A percentile compares a stretch with the other conserved stretches of the same genome.
phyloP scores from a whole-genome alignment of 2,888 invertebrate genomes.

The Meiosimyza decipiens region DNA sequence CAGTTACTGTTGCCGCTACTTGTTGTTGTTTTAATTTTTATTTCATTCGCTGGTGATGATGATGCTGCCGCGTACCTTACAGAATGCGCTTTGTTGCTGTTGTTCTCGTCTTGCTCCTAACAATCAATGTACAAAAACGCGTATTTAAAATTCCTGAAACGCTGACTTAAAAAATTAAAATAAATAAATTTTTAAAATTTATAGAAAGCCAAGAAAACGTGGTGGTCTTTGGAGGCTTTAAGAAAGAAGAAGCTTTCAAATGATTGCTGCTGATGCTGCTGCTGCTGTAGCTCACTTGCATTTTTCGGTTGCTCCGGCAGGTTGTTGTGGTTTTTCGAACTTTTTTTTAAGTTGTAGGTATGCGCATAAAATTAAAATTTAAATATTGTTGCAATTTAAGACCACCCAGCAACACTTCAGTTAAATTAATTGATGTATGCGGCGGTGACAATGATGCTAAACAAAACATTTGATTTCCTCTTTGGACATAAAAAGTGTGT shows the following conservation, averaged over 20 bases:
- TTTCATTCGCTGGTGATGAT: not conserved
- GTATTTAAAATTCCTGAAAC: constrained; percentile 35
- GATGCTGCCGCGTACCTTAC: not conserved
- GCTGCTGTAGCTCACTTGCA: not conserved
- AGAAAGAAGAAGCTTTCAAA: not conserved
- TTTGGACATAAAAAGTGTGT: too few species aligned
- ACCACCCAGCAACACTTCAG: too few species aligned
- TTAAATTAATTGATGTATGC: too few species aligned
- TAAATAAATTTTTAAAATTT: constrained; percentile 28
- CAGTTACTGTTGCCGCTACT: constrained; percentile 36
- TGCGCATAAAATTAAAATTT: constrained; percentile 21
- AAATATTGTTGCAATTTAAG: not conserved
- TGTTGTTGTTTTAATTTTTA: constrained; percentile 36
- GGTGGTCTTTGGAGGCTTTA: not conserved
- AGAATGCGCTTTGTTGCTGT: not conserved
- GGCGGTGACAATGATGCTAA: too few species aligned
- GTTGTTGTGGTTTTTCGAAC: not conserved
- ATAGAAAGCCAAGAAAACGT: not conserved
- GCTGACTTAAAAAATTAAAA: constrained; percentile 34
- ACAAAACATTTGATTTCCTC: too few species aligned
- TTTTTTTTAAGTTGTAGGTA: constrained; percentile 6
- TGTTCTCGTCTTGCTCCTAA: not conserved
- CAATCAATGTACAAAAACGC: constrained; percentile 17
- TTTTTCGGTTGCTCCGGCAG: not conserved
- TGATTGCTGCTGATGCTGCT: not conserved